Base-by-base conservation (phyloP, 1,140 invertebrate species). In the Mamestra configurata region DNA sequence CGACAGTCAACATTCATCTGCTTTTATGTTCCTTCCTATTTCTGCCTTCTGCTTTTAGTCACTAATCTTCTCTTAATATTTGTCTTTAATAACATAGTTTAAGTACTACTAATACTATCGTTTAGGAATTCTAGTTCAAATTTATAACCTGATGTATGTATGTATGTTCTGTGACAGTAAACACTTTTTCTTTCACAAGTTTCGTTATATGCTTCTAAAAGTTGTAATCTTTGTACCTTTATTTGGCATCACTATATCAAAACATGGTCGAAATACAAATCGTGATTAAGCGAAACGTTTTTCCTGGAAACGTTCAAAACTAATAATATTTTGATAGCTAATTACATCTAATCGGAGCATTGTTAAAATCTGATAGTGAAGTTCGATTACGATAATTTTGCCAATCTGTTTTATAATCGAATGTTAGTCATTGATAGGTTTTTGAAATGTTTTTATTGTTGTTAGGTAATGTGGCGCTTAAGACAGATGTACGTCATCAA, bases 371-470 rank as follows among this genome's bases (percentile, higher is more conserved):
- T 57, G 55, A 57, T 57, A 27, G 13, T 15, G 4, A n/a, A 57
- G 5, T 1, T 27, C 1, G 11, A 46, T 46, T 46, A 1, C 2
- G 55, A 57, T 57, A 27, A 27, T 57, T 24, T 57, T 1, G 8
- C 18, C 11, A 55, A 57, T 57, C 24, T 57, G 13, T 15, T 57
- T 57, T 57, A 57, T 57, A 15, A 57, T 57, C 22, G 27, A 57
- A 2, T 46, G 37, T 8, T 13, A 57, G 22, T 27, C 11, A 57
- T 57, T 27, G 10, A 27, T 57, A 11, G 3, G 22, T 13, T 27
- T 31, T 27, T 57, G 22, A 7, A 57, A 27, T 57, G 24, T 27
- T 57, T 57, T 57, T 55, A 55, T 55, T 57, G 22, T 24, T 57
- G 5, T 57, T 57, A 15, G 2, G 13, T 57, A 27, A 15, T 15